phyloP scores from a whole-genome alignment of 53 echinoderm and acorn worm species.

The Antedon mediterranea region DNA sequence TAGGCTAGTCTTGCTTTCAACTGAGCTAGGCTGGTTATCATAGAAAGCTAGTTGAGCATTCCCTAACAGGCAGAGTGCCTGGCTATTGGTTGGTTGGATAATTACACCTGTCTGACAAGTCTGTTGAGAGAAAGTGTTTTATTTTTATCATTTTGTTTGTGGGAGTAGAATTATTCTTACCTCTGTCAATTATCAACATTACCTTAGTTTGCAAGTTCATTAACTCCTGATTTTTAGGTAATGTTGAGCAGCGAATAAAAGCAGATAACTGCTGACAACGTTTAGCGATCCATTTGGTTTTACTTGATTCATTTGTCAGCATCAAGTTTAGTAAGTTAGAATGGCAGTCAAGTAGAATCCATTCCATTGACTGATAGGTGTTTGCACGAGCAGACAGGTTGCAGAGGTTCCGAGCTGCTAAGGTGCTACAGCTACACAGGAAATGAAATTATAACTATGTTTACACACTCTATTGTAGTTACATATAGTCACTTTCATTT shows the following conservation, averaged over 20 bases:
- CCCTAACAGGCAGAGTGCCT: constrained; percentile 65
- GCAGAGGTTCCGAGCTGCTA: constrained; percentile 73
- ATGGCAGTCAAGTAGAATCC: constrained; percentile 73
- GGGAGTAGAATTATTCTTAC: too few species aligned
- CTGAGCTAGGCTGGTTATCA: constrained; percentile 43
- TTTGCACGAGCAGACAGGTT: constrained; percentile 59
- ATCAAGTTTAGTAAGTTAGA: constrained; percentile 62
- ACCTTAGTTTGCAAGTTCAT: constrained; percentile 72
- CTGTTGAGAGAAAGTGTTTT: constrained; percentile 6
- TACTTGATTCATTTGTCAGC: constrained; percentile 34
- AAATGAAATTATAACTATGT: too few species aligned
- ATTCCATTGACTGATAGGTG: constrained; percentile 81
- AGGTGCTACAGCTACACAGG: constrained; percentile 33
- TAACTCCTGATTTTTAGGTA: constrained; percentile 60
- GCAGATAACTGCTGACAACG: constrained; percentile 71
- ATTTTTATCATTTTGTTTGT: too few species aligned
- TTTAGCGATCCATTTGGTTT: constrained; percentile 60
- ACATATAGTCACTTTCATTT: too few species aligned
- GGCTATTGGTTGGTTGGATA: constrained; percentile 68
- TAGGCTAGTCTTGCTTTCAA: constrained; percentile 37
- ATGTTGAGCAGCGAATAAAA: constrained; percentile 44
- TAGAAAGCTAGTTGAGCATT: constrained; percentile 72
- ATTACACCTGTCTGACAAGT: constrained; percentile 87
- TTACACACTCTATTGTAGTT: too few species aligned
- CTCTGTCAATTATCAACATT: not conserved